These are phyloP conservation scores for Malurus melanocephalus DNA, from an alignment of 2,113 vertebrate genomes.

Conservation along the genomic window DNA sequence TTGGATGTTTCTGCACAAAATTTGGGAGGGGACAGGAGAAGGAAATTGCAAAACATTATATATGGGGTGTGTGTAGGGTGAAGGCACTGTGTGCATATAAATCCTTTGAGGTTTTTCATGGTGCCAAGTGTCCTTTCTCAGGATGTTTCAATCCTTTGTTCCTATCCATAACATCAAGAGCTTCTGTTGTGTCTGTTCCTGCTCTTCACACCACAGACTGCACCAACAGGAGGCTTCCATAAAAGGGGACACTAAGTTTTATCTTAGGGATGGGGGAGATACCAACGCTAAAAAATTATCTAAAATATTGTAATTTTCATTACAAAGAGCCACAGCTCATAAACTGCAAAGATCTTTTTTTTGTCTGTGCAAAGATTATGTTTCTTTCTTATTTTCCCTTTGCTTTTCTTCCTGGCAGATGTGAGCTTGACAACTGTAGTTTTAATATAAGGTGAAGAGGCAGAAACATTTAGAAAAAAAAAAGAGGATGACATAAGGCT, in stretches of 20 bases:
- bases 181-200: background rate
- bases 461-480: background rate
- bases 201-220: rapidly evolving
- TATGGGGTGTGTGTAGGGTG: background rate
- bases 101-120: background rate
- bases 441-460: background rate
- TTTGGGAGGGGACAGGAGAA: background rate
- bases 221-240: background rate
- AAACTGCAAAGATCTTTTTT: background rate
- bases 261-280: background rate
- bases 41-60: background rate
- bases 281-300: background rate
- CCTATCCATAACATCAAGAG: background rate
- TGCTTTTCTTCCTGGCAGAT: background rate
- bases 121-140: background rate
- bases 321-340: background rate
- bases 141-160: background rate
- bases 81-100: background rate
- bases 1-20: background rate
- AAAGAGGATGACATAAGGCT: background rate
- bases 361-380: background rate
- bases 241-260: background rate
- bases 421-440: background rate
- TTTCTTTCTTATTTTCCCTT: background rate
- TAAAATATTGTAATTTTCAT: background rate